phyloP scores from a whole-genome alignment of 1,140 invertebrate genomes.

The Helicoverpa zea region DNA sequence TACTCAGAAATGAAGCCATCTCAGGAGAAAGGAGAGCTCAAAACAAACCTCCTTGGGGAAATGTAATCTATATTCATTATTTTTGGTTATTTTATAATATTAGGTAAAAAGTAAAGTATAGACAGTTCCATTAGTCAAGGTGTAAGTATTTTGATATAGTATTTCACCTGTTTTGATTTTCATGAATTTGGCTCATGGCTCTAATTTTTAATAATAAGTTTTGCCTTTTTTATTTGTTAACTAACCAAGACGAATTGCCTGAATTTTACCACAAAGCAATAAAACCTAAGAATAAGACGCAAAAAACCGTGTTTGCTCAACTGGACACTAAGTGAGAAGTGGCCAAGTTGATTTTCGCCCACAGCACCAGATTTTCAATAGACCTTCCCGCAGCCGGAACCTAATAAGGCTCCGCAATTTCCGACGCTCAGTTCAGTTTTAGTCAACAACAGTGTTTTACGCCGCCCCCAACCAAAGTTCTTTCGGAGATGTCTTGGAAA shows the following conservation, averaged over 20 bases:
- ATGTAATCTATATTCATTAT: constrained; percentile 38
- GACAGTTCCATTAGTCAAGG: constrained; percentile 6
- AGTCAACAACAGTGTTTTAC: constrained; percentile 74
- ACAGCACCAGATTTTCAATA: constrained; percentile 67
- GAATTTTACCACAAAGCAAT: background rate
- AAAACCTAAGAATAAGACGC: constrained; percentile 11
- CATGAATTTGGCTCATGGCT: too few relatives aligned
- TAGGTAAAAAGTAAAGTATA: constrained; percentile 24
- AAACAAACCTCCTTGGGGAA: constrained; percentile 43
- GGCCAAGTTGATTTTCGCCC: constrained; percentile 68
- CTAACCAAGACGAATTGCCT: too few relatives aligned
- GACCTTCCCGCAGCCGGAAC: constrained; percentile 68
- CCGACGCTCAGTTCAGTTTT: constrained; percentile 66
- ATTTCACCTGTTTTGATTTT: too few relatives aligned
- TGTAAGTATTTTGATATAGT: too few relatives aligned
- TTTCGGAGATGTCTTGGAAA: constrained; percentile 66
- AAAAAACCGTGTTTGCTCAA: constrained; percentile 39
- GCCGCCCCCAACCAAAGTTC: constrained; percentile 68
- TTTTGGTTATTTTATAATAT: constrained; percentile 35
- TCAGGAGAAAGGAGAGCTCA: constrained; percentile 3
- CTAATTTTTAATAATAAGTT: too few relatives aligned
- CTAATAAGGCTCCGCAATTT: constrained; percentile 79
- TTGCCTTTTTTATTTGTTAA: too few relatives aligned
- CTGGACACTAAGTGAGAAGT: constrained; percentile 60
- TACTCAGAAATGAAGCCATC: constrained; percentile 40